Evolutionary conservation across 1,140 invertebrate species (phyloP).

Genomic region (Bursaphelenchus mucronatus): DNA sequence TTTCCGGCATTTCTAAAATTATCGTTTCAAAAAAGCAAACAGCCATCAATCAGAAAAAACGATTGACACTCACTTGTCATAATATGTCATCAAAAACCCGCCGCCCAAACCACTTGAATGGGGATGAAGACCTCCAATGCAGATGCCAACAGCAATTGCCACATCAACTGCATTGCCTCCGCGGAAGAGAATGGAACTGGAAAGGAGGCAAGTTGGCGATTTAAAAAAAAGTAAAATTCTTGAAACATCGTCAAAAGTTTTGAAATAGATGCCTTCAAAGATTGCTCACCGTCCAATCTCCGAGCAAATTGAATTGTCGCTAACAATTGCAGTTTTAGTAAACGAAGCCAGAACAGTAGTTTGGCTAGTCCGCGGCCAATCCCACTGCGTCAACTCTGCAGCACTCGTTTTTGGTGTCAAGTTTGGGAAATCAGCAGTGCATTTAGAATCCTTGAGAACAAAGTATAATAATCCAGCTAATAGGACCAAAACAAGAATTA

Average conservation of each 20-base stretch:
- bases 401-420: neutral
- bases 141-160: conserved; percentile 75
- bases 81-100: conserved; percentile 77
- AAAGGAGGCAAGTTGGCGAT: conserved; percentile 33
- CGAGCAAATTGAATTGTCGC: conserved; percentile 50
- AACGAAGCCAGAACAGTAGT: conserved; percentile 33
- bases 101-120: conserved; percentile 83
- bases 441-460: conserved; percentile 29
- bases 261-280: neutral
- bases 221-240: conserved; percentile 12
- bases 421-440: conserved; percentile 15
- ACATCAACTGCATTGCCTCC: conserved; percentile 83
- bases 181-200: conserved; percentile 71
- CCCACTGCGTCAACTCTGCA: neutral
- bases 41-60: neutral
- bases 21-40: too few species aligned
- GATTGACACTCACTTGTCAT: conserved; percentile 63
- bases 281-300: conserved; percentile 46
- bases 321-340: conserved; percentile 42
- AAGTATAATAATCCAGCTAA: conserved; percentile 37
- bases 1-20: conserved; percentile 44
- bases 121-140: conserved; percentile 75
- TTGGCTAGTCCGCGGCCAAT: conserved; percentile 37
- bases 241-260: neutral
- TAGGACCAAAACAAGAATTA: conserved; percentile 35